Evolutionary conservation across 2,113 vertebrate genomes (phyloP), one percentile per base, ranked within the genome.

Genomic region (Mus spicilegus): DNA sequence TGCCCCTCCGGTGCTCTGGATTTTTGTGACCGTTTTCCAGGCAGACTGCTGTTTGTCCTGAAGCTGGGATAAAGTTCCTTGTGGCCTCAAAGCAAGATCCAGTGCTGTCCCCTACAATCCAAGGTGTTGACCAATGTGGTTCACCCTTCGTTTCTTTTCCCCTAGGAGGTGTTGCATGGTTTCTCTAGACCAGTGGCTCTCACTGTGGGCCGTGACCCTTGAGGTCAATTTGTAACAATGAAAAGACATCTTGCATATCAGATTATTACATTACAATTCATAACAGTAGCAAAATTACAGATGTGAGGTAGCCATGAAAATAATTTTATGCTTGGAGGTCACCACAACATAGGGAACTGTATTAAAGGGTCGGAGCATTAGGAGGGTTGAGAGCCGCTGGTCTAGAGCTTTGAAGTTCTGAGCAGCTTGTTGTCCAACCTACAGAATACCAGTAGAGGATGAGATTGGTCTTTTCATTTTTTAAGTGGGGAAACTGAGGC

Each of bases 401-500:
- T n/a, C 8, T 56, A 33, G 30, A 19, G 26, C 26, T 20, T 67
- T 67, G 0, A 0, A 33, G 67, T 63, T 42, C 39, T 10, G 69
- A 70, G 39, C 24, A 39, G 42, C 39, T 54, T 22, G 10, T 46
- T 26, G 16, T 33, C 22, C 2, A 17, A 69, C 63, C 65, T 56
- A 6, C 19, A 13, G 42, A 33, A 56, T 42, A 16, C 30, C 81
- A 70, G 39, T 1, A 16, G 7, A 54, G 33, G 36, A 46, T 17
- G 22, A 22, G 26, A 75, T 56, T 69, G 14, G 10, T 42, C 42
- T 65, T 76, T 89, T 61, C 87, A 81, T 88, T 85, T 65, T 84
- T 39, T 6, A 91, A 42, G 30, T 80, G 65, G 56, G 42, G n/a
- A 94, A 92, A 94, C 42, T 17, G 90, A 98, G 63, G 39, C 26